These are phyloP conservation scores for Carterocephalus palaemon DNA, from an alignment of 2,888 invertebrate species.

Conservation along the genomic window DNA sequence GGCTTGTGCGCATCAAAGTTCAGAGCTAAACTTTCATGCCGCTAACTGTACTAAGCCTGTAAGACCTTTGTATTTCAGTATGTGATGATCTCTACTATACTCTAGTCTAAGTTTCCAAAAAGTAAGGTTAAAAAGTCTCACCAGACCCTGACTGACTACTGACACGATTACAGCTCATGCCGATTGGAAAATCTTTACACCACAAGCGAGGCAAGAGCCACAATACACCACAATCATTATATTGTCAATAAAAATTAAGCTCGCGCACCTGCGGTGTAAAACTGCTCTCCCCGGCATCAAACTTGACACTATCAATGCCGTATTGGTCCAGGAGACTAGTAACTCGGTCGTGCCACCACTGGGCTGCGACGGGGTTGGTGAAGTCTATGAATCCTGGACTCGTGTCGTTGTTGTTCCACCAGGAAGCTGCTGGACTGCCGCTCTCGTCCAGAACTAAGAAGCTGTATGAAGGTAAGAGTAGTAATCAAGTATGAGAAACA, in stretches of 20 bases:
- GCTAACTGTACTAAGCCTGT: no score
- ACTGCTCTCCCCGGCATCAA: conserved; percentile 88
- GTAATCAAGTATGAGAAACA: background rate
- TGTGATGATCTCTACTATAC: no score
- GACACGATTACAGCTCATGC: no score
- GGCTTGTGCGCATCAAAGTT: no score
- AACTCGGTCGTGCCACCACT: conserved; percentile 80
- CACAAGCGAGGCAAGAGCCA: no score
- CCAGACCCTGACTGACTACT: no score
- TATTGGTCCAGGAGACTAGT: conserved; percentile 76
- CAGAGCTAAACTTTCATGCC: no score
- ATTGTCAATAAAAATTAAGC: background rate
- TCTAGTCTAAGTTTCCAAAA: no score
- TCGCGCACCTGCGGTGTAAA: conserved; percentile 80
- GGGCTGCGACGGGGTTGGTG: conserved; percentile 81
- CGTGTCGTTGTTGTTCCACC: conserved; percentile 76
- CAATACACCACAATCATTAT: background rate
- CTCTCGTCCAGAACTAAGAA: conserved; percentile 69
- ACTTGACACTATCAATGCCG: conserved; percentile 87
- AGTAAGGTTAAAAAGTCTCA: no score
- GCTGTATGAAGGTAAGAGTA: conserved; percentile 44
- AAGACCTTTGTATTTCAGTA: no score
- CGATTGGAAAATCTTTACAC: no score
- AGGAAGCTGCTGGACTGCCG: conserved; percentile 64
- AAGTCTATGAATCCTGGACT: conserved; percentile 83